These are phyloP conservation scores for Bombus impatiens DNA, from an alignment of 1,140 invertebrate species.

Conservation along the genomic window DNA sequence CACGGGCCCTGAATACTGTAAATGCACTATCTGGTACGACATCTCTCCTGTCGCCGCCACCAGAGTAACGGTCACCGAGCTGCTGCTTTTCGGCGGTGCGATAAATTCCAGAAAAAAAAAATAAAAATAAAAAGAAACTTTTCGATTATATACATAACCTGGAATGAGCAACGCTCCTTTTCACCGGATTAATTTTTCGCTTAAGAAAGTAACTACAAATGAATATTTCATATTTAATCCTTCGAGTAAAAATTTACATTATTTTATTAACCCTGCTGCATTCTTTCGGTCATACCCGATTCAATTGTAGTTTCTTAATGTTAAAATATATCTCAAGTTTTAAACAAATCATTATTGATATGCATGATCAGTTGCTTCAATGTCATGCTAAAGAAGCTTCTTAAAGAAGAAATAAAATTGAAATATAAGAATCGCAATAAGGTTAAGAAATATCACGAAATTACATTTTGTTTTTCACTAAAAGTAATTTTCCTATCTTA, in stretches of 20 bases:
- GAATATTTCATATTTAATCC: background rate
- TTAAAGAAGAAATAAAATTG: too few relatives aligned
- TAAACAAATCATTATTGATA: background rate
- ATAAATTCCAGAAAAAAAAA: background rate
- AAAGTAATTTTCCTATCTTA: background rate
- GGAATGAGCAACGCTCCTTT: background rate
- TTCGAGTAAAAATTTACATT: background rate
- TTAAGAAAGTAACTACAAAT: background rate
- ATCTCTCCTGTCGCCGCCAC: conserved; percentile 85
- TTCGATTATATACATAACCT: background rate
- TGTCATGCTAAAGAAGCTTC: too few relatives aligned
- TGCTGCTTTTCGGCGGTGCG: conserved; percentile 43
- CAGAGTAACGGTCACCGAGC: conserved; percentile 57
- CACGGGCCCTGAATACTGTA: conserved; percentile 94
- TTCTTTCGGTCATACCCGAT: too few relatives aligned
- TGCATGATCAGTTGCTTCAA: too few relatives aligned
- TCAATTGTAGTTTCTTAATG: too few relatives aligned
- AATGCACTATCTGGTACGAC: conserved; percentile 99
- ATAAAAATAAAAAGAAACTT: background rate
- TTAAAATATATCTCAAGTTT: background rate
- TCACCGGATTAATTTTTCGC: background rate
- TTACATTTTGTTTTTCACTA: too few relatives aligned
- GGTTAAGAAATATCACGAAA: too few relatives aligned
- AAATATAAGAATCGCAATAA: too few relatives aligned
- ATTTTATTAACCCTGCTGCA: too few relatives aligned